These are phyloP conservation scores for Cydia splendana DNA, from an alignment of 1,140 invertebrate species.

Conservation along the genomic window DNA sequence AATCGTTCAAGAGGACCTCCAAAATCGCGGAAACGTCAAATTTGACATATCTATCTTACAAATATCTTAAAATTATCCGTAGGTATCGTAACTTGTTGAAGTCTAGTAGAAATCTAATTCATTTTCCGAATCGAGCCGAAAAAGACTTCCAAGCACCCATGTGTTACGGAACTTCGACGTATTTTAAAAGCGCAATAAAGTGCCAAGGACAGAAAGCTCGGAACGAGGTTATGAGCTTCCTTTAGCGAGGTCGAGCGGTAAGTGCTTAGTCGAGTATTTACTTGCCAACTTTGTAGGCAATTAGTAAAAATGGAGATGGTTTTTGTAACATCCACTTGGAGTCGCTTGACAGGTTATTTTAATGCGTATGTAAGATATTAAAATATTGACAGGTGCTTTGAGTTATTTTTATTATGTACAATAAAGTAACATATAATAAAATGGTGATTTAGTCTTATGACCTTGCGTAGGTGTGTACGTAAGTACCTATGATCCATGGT, in stretches of 20 bases:
- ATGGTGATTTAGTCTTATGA: not conserved
- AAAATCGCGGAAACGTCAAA: too few species aligned
- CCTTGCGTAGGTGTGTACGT: not conserved
- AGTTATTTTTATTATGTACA: not conserved
- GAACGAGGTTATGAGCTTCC: slow-evolving; percentile 22
- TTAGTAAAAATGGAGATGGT: not conserved
- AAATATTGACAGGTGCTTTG: not conserved
- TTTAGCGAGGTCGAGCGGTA: slow-evolving; percentile 6
- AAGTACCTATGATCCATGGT: not conserved
- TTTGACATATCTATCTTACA: too few species aligned
- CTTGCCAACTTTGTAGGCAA: not conserved
- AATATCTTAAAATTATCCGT: too few species aligned
- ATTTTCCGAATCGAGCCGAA: too few species aligned
- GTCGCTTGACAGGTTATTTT: not conserved
- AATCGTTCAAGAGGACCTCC: too few species aligned
- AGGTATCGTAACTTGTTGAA: too few species aligned
- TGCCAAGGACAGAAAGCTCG: slow-evolving; percentile 26
- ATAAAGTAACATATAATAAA: not conserved
- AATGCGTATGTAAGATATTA: not conserved
- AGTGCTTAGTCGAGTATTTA: slow-evolving; percentile 18
- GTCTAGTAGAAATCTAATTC: too few species aligned
- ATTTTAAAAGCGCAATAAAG: slow-evolving; percentile 27
- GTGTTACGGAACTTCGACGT: not conserved
- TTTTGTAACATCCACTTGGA: slow-evolving; percentile 11
- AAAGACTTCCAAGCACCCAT: slow-evolving; percentile 2